Evolutionary conservation across 2,888 invertebrate genomes (phyloP).

Genomic region (Chymomyza amoena): DNA sequence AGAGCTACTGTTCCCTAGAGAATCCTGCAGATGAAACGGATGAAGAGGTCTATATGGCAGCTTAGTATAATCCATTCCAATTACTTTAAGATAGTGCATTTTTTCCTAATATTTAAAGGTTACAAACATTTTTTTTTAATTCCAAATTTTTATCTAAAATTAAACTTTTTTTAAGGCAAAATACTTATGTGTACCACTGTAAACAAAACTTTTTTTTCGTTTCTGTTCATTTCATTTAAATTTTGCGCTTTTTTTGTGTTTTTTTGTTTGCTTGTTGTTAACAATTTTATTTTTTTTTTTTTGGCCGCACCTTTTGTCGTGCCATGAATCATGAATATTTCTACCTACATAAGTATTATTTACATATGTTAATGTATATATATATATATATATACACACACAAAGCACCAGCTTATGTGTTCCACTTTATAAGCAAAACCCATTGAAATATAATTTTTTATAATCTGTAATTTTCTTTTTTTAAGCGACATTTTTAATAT

Average conservation of each 20-base stretch:
- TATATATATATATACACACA: no score
- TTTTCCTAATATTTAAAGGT: no score
- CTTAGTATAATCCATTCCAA: no score
- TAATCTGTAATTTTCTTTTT: slow-evolving; percentile 39
- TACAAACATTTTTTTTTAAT: no score
- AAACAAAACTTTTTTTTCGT: neutral
- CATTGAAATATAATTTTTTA: slow-evolving; percentile 44
- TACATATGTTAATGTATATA: slow-evolving; percentile 29
- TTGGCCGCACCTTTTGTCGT: slow-evolving; percentile 58
- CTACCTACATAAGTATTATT: slow-evolving; percentile 21
- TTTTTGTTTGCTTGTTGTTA: neutral
- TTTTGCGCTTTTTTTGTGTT: neutral
- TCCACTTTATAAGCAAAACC: slow-evolving; percentile 53
- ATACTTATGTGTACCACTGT: neutral
- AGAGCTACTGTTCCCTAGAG: no score
- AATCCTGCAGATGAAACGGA: no score
- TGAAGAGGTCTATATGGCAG: no score
- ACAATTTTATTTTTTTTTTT: neutral
- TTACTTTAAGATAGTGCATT: no score
- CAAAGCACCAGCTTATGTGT: slow-evolving; percentile 48
- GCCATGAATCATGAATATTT: slow-evolving; percentile 60
- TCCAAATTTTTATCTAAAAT: no score
- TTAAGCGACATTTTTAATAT: slow-evolving; percentile 10
- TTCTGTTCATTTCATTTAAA: neutral
- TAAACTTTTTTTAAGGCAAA: neutral